Conservation (phyloP, 2,888 invertebrate genomes). For the Choreutis nemorana region DNA sequence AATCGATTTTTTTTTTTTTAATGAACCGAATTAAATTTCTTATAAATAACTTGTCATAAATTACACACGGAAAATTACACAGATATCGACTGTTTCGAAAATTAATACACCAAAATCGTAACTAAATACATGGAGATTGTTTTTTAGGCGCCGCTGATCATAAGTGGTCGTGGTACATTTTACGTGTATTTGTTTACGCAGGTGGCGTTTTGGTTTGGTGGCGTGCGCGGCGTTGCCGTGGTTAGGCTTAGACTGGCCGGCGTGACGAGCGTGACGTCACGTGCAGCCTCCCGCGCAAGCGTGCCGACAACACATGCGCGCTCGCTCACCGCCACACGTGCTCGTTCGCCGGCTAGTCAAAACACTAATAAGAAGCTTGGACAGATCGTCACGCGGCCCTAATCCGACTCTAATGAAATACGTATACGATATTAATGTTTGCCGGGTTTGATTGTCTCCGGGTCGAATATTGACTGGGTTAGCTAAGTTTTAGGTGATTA, state of each 20-base stretch:
- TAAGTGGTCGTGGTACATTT: constrained; percentile 39
- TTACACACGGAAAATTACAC: constrained; percentile 7
- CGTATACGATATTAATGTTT: too few relatives aligned
- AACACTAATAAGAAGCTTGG: too few relatives aligned
- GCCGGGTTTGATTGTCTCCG: too few relatives aligned
- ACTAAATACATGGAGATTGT: constrained; percentile 40
- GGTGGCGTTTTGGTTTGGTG: constrained; percentile 10
- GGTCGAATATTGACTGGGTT: too few relatives aligned
- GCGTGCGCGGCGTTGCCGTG: constrained; percentile 8
- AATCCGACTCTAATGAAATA: too few relatives aligned
- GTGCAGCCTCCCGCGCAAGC: constrained; percentile 15
- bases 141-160: constrained; percentile 26
- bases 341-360: too few relatives aligned
- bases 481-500: too few relatives aligned
- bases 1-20: constrained; percentile 26
- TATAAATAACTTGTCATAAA: too few relatives aligned
- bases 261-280: constrained; percentile 29
- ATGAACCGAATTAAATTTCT: too few relatives aligned
- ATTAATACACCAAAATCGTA: constrained; percentile 50
- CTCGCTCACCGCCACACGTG: too few relatives aligned
- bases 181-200: constrained; percentile 47
- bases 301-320: constrained; percentile 7
- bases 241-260: constrained; percentile 27
- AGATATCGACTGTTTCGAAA: constrained; percentile 26
- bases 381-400: too few relatives aligned